Base-by-base conservation (phyloP, 1,140 invertebrate species). In the Trissolcus basalis region DNA sequence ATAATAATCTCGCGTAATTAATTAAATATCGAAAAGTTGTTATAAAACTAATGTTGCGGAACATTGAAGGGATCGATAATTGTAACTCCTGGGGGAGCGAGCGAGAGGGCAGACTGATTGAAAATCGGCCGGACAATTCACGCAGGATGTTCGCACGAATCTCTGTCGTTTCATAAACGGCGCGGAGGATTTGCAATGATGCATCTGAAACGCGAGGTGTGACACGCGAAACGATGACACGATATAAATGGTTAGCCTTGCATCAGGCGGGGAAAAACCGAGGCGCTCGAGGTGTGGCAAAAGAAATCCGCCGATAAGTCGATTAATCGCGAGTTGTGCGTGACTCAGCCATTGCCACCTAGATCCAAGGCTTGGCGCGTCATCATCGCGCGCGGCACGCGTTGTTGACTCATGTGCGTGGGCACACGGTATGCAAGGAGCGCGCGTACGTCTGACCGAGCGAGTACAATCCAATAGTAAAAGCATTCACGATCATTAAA, bases 381-480 rank as follows among this genome's bases (percentile, higher is more conserved):
- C 76, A 74, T 72, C 63, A 72, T 72, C 75, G 12, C 54, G 14
- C 3, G 36, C 49, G 76, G 65, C 76, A 78, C 70, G 76, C 70
- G 70, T 78, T n/a, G n/a, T n/a, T 78, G 70, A 78, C 65, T 74
- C 76, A 78, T 74, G 65, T 74, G 76, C 76, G 76, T 78, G 76
- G 76, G 76, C 70, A 65, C 19, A 6, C 41, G 70, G 63, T 69
- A 69, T 72, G 70, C 60, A 44, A 65, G 56, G 60, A 63, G 61
- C 56, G 70, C 55, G 58, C 49, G 64, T 69, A 63, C 56, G 56
- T 67, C 35, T 55, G 16, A 32, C 15, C 64, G 64, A n/a, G n/a
- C 19, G 19, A 27, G 19, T 69, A 45, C 72, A 65, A 69, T 60
- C 60, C 43, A 69, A 64, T 75, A 69, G 72, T 65, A 49, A 48